phyloP scores from a whole-genome alignment of 1,140 invertebrate genomes.

The Pantala flavescens region DNA sequence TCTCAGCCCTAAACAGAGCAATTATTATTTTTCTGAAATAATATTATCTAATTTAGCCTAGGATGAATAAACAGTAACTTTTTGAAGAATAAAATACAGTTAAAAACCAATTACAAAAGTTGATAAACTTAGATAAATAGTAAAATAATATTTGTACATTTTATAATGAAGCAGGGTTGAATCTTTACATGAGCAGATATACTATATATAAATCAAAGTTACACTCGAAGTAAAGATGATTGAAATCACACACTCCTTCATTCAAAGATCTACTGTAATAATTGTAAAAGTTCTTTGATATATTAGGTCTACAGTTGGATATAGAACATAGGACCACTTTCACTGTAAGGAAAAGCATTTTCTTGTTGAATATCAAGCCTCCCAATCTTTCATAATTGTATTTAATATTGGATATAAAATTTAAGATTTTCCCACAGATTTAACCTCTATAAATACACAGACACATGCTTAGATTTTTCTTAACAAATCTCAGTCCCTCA shows the following conservation, averaged over 20 bases:
- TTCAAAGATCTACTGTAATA: neutral
- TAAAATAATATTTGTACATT: neutral
- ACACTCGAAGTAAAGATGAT: neutral
- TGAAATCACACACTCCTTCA: neutral
- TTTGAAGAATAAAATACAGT: neutral
- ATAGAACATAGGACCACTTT: neutral
- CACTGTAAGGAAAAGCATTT: neutral
- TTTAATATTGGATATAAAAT: too few relatives aligned
- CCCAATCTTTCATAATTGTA: too few relatives aligned
- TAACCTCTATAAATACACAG: too few relatives aligned
- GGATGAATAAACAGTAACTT: neutral
- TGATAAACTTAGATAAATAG: neutral
- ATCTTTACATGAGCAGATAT: too few relatives aligned
- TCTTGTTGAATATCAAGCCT: too few relatives aligned
- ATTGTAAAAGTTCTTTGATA: neutral
- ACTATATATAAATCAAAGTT: too few relatives aligned
- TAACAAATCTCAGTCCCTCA: too few relatives aligned
- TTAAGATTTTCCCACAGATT: too few relatives aligned
- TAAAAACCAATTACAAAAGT: neutral
- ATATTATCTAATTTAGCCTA: neutral
- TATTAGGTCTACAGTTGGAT: neutral
- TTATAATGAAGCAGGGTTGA: neutral
- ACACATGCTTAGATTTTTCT: too few relatives aligned
- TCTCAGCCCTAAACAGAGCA: neutral
- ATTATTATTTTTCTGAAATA: neutral